Conservation (phyloP, 2,113 vertebrate species). For the Protobothrops mucrosquamatus region DNA sequence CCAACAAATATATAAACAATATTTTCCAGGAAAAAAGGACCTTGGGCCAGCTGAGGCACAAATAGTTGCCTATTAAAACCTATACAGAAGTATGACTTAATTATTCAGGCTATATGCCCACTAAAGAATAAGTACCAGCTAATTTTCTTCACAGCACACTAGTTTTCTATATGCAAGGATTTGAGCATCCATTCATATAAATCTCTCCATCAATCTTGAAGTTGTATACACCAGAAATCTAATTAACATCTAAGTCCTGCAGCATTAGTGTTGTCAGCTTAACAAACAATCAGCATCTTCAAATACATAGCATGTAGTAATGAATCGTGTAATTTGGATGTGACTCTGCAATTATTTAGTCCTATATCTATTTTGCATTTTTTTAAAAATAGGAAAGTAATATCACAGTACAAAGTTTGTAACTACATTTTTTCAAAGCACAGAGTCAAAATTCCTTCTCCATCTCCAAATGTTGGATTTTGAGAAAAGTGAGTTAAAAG, state of each 20-base stretch:
- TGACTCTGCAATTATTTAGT: background rate
- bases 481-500: background rate
- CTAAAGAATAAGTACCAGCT: background rate
- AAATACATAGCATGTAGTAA: background rate
- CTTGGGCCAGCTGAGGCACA: background rate
- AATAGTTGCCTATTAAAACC: background rate
- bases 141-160: no score
- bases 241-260: background rate
- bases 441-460: constrained; percentile 36
- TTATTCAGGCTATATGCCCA: background rate
- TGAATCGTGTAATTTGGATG: background rate
- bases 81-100: background rate
- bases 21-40: background rate
- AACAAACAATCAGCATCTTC: background rate
- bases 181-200: background rate
- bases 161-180: background rate
- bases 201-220: background rate
- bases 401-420: background rate
- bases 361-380: constrained; percentile 18
- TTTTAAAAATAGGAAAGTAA: background rate
- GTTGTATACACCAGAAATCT: background rate
- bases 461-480: background rate
- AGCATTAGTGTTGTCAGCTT: background rate
- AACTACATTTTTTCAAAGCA: constrained; percentile 23
- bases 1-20: background rate